These are phyloP conservation scores for Mohoua ochrocephala DNA, from an alignment of 2,113 vertebrate species.

Conservation along the genomic window DNA sequence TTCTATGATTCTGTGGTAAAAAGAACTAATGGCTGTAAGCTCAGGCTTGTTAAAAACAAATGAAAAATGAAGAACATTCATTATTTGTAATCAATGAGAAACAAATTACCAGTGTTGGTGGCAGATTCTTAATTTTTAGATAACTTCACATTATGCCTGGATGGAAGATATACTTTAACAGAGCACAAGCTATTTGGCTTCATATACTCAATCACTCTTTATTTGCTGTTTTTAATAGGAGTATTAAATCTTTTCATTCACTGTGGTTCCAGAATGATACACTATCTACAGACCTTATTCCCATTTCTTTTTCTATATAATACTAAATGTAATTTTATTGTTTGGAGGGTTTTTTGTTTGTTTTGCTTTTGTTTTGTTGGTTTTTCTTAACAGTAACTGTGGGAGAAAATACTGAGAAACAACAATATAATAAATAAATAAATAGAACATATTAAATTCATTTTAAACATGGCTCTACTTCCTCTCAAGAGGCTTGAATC, in stretches of 20 bases:
- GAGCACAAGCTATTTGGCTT: background rate
- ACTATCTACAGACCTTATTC: background rate
- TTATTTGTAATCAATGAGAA: conserved; percentile 34
- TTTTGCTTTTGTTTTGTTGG: background rate
- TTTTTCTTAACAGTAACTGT: background rate
- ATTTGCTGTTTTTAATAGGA: conserved; percentile 1
- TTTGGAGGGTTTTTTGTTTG: background rate
- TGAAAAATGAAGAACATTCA: background rate
- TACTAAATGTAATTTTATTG: background rate
- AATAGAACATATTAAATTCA: background rate
- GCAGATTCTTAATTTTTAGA: background rate
- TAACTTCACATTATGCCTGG: background rate
- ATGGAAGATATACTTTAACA: background rate
- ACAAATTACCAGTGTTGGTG: background rate
- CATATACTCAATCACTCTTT: background rate
- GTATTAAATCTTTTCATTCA: background rate
- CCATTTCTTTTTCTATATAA: background rate
- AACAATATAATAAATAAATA: background rate
- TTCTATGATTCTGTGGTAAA: background rate
- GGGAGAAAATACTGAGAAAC: background rate
- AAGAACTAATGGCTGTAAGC: background rate
- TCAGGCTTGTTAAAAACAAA: conserved; percentile 2
- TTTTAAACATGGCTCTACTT: background rate
- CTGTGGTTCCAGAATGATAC: background rate
- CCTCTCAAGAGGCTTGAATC: background rate